These are phyloP conservation scores for Neoarius graeffei DNA, from an alignment of 2,113 vertebrate genomes.

Conservation along the genomic window DNA sequence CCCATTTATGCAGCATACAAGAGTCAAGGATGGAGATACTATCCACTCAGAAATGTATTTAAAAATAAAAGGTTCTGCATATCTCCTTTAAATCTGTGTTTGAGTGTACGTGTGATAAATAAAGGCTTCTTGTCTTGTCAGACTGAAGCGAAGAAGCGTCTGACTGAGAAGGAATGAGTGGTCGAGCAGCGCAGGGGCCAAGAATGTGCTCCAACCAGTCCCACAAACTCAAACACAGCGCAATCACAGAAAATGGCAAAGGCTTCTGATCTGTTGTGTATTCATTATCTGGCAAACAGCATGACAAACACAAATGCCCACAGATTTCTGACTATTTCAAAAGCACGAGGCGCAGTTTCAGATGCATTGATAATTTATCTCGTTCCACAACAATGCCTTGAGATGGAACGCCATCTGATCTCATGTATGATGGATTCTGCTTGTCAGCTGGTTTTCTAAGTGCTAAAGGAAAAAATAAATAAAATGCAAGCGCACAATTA, in stretches of 20 bases:
- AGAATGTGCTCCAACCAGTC: slow-evolving; percentile 20
- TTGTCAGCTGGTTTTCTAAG: not conserved
- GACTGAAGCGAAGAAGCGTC: not conserved
- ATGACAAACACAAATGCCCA: slow-evolving; percentile 17
- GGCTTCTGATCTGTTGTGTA: not conserved
- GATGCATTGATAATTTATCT: slow-evolving; percentile 13
- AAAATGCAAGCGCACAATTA: not conserved
- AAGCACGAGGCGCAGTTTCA: slow-evolving; percentile 10
- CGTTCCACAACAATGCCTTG: not conserved
- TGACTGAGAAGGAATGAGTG: not conserved
- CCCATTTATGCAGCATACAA: no score
- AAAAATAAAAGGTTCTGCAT: no score
- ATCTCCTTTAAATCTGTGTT: no score
- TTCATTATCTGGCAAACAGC: slow-evolving; percentile 21
- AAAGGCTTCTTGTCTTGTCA: not conserved
- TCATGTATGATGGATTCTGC: not conserved
- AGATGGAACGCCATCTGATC: slow-evolving; percentile 15
- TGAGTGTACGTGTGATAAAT: no score
- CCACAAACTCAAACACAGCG: not conserved
- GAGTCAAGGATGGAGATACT: no score
- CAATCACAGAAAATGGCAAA: not conserved
- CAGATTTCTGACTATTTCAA: slow-evolving; percentile 30
- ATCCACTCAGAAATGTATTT: no score
- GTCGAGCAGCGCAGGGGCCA: not conserved
- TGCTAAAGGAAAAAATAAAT: not conserved